Evolutionary conservation across 2,888 invertebrate species (phyloP), one percentile per base, ranked within the genome.

Genomic region (Drosophila maculinotata): DNA sequence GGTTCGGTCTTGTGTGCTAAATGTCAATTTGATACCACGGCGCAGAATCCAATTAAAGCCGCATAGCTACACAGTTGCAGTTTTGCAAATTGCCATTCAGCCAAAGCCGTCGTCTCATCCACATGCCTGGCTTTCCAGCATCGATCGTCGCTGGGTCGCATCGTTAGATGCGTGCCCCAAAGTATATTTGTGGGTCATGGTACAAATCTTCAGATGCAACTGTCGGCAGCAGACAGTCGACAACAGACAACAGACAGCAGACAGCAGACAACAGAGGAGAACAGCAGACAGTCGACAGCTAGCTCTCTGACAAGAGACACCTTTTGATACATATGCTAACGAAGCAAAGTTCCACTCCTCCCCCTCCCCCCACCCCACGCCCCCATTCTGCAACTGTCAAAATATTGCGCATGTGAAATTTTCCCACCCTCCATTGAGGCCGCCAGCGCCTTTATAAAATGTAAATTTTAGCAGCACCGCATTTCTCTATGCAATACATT

Each of bases 141-240:
- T 54, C 47, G 47, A 26, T 49, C 31, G 45, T 17, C 12, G 59
- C 67, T 75, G 69, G 79, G 72, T 82, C 80, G 85, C 31, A 10
- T 73, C 68, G 56, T 60, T 70, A 73, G 72, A 81, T 81, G 81
- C 80, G 80, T 80, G 83, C 66, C 65, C 75, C 84, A 81, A 82
- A 80, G 72, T 82, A 65, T 83, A 84, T 83, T 83, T 87, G 76
- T 83, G 85, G 83, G 83, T 83, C 83, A 83, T 83, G 83, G 76
- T 78, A 83, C 87, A 84, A 70, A 87, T 87, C 74, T 81, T 39
- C 42, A 66, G 69, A 44, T 59, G 59, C 66, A 59, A 49, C 67
- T 52, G 59, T 45, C 59, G 45, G 56, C 58, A 47, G 28, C 14
- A 25, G 38, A 30, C 41, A 38, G 31, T 38, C 41, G 58, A 49